phyloP scores from a whole-genome alignment of 2,797 vertebrate genomes.

The Clarias pachynema region DNA sequence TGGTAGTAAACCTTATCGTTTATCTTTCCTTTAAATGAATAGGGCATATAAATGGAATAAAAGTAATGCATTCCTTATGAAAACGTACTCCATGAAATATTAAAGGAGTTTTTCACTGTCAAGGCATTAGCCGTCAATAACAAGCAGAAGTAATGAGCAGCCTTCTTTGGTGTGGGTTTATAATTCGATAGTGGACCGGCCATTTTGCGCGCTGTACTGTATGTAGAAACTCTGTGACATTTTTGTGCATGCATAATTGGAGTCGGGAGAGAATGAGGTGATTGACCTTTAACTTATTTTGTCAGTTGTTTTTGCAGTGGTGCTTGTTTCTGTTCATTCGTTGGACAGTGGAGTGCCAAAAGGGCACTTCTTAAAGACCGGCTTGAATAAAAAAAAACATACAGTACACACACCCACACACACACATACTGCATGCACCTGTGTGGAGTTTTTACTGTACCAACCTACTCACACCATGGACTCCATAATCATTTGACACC shows the following conservation, averaged over 20 bases:
- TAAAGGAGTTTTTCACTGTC: neutral
- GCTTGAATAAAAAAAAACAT: constrained; percentile 55
- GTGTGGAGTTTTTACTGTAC: constrained; percentile 15
- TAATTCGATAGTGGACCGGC: constrained; percentile 25
- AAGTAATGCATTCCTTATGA: neutral
- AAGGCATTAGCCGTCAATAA: neutral
- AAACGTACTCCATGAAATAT: neutral
- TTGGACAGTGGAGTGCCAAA: constrained; percentile 59
- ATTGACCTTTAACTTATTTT: constrained; percentile 70
- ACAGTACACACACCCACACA: constrained; percentile 47
- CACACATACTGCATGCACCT: constrained; percentile 29
- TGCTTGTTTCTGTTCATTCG: constrained; percentile 55
- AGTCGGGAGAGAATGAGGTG: constrained; percentile 49
- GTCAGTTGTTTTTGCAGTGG: constrained; percentile 57
- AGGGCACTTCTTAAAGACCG: constrained; percentile 55
- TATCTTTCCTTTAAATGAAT: neutral
- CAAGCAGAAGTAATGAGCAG: neutral
- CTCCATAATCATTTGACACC: neutral
- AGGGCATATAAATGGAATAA: too few relatives aligned
- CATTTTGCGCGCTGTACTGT: constrained; percentile 35
- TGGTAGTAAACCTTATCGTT: neutral
- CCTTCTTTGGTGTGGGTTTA: neutral
- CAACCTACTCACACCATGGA: constrained; percentile 10
- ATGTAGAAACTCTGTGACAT: constrained; percentile 58
- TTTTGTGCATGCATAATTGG: constrained; percentile 72